These are phyloP conservation scores for Castor canadensis DNA, from an alignment of 2,113 vertebrate genomes.

Conservation along the genomic window DNA sequence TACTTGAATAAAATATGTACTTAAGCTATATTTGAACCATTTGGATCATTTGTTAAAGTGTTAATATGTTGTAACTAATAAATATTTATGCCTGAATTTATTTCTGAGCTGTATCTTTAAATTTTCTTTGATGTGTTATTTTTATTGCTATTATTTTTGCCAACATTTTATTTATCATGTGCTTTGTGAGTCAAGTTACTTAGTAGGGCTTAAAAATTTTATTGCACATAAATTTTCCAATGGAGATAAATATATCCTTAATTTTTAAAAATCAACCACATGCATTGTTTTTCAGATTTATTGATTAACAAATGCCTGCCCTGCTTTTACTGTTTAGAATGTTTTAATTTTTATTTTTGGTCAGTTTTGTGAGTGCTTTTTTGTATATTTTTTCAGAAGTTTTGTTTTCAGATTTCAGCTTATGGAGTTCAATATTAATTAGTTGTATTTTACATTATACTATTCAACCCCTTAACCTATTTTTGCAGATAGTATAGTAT, in stretches of 20 bases:
- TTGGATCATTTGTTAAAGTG: neutral
- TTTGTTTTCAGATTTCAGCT: neutral
- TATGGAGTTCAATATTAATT: neutral
- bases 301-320: neutral
- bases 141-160: neutral
- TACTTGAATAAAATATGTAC: neutral
- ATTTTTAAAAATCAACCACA: neutral
- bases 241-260: neutral
- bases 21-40: neutral
- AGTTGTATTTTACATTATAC: neutral
- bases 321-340: neutral
- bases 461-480: neutral
- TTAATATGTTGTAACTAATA: neutral
- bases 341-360: neutral
- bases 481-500: neutral
- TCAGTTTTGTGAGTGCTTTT: neutral
- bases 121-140: neutral
- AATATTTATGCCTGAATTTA: neutral
- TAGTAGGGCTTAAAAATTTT: neutral
- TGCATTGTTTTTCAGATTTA: neutral
- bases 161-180: neutral
- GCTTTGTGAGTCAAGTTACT: neutral
- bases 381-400: neutral
- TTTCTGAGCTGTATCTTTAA: neutral
- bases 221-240: neutral